Percentiles rank a stretch among this genome's conserved stretches.
phyloP scores from a whole-genome alignment of 2,113 vertebrate species.

The Callipepla californica region DNA sequence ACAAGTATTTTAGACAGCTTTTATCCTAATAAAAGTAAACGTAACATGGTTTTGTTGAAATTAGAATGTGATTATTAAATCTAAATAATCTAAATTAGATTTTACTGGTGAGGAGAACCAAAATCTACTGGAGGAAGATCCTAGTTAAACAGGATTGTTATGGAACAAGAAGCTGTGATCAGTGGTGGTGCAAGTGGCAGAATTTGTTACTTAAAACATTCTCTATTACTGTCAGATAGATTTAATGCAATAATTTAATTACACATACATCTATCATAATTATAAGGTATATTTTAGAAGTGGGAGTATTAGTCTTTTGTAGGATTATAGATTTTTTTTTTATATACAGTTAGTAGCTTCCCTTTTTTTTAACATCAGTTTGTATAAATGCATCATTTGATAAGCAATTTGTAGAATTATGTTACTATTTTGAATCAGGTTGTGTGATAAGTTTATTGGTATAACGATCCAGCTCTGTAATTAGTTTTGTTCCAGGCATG shows the following conservation, averaged over 20 bases:
- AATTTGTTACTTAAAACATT: not conserved
- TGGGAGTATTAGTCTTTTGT: not conserved
- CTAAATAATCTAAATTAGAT: not conserved
- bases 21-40: not conserved
- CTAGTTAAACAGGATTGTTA: not conserved
- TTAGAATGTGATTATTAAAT: not conserved
- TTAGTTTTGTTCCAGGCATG: not conserved
- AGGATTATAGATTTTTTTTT: not conserved
- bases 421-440: not conserved
- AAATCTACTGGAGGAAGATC: not conserved
- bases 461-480: not conserved
- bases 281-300: not conserved
- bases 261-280: not conserved
- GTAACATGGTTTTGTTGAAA: not conserved
- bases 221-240: not conserved
- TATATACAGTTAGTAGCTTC: not conserved
- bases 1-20: not conserved
- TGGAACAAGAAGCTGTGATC: not conserved
- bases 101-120: not conserved
- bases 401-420: not conserved
- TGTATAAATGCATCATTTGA: not conserved
- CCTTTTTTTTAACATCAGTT: not conserved
- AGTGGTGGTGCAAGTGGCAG: not conserved
- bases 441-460: not conserved
- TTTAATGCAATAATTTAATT: not conserved